Evolutionary conservation across 2,888 invertebrate species (phyloP).

Genomic region (Eristalis arbustorum): DNA sequence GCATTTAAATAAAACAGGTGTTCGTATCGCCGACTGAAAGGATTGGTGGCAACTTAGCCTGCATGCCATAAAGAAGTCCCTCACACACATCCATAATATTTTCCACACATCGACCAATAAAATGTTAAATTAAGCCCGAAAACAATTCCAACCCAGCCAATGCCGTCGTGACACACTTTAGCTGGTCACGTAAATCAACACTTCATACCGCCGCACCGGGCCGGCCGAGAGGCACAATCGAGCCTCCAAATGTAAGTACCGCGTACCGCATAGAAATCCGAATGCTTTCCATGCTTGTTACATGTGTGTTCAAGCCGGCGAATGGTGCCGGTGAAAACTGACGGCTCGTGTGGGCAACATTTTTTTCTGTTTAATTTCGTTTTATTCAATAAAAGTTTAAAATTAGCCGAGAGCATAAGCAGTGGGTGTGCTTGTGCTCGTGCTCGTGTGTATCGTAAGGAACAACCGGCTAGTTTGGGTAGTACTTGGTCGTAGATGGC

Average conservation of each 20-base stretch:
- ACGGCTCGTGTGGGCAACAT: neutral
- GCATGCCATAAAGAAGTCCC: too few relatives aligned
- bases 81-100: too few relatives aligned
- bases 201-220: neutral
- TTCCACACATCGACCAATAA: neutral
- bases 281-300: neutral
- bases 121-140: neutral
- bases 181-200: neutral
- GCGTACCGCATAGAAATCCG: neutral
- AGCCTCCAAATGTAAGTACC: neutral
- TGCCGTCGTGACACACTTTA: neutral
- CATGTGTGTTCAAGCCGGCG: neutral
- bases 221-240: neutral
- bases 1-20: too few relatives aligned
- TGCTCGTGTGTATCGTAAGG: neutral
- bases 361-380: constrained; percentile 8
- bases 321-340: constrained; percentile 20
- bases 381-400: constrained; percentile 18
- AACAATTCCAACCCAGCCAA: neutral
- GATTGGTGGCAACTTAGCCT: too few relatives aligned
- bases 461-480: constrained; percentile 3
- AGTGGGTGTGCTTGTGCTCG: constrained; percentile 37
- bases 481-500: neutral
- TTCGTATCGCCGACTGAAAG: too few relatives aligned
- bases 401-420: constrained; percentile 1